These are phyloP conservation scores for Leptopilina boulardi DNA, from an alignment of 1,140 invertebrate species.

Conservation along the genomic window DNA sequence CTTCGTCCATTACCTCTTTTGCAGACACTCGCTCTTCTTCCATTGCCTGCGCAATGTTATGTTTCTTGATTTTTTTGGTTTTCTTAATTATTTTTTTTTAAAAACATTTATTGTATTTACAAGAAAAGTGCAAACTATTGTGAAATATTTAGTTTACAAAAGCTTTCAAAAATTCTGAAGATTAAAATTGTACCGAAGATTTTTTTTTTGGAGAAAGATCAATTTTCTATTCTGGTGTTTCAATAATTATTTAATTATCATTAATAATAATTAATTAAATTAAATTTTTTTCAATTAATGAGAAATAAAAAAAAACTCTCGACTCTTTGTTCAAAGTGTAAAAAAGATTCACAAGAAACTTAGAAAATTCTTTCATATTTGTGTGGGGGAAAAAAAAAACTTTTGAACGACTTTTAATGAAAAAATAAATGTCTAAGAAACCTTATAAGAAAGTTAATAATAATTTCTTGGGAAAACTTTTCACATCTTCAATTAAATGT, in stretches of 20 bases:
- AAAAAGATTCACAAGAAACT: too few species aligned
- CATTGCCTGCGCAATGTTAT: conserved; percentile 63
- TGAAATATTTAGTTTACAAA: conserved; percentile 38
- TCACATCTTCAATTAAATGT: too few species aligned
- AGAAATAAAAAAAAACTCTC: background rate
- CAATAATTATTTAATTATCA: too few species aligned
- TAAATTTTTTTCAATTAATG: background rate
- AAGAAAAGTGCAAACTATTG: conserved; percentile 36
- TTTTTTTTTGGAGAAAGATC: background rate
- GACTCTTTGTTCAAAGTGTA: too few species aligned
- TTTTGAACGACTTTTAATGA: too few species aligned
- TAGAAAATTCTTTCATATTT: too few species aligned
- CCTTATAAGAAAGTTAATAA: too few species aligned
- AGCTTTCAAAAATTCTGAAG: background rate
- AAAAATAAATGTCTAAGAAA: too few species aligned
- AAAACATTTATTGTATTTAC: conserved; percentile 34
- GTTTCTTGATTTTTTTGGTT: conserved; percentile 31
- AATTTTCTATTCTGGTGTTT: background rate
- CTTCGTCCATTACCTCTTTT: conserved; percentile 61
- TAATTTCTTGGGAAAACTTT: too few species aligned
- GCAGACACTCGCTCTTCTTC: conserved; percentile 65
- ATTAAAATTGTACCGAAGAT: background rate
- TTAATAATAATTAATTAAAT: too few species aligned
- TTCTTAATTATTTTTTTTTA: conserved; percentile 30
- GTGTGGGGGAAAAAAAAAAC: too few species aligned